Evolutionary conservation across 2,797 vertebrate species (phyloP).

Genomic region (Cirrhinus molitorella): DNA sequence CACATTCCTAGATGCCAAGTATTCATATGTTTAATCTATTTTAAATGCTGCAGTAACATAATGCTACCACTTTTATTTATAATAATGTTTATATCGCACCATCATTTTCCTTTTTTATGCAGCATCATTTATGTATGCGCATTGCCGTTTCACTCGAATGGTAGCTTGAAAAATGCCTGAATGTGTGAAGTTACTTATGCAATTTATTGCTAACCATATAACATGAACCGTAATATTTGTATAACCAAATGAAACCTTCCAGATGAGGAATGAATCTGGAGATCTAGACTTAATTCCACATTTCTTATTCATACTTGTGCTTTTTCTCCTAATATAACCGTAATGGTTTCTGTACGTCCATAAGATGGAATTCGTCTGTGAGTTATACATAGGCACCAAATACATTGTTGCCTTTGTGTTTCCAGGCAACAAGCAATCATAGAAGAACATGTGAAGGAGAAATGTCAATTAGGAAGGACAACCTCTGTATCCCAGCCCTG

Average conservation of each 20-base stretch:
- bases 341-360: conserved; percentile 7
- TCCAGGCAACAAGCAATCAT: conserved; percentile 57
- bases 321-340: conserved; percentile 2
- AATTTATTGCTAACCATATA: background rate
- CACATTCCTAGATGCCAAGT: background rate
- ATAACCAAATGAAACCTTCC: conserved; percentile 20
- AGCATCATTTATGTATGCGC: background rate
- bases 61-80: too few species aligned
- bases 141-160: background rate
- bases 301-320: conserved; percentile 25
- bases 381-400: conserved; percentile 20
- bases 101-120: background rate
- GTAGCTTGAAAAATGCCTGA: background rate
- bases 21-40: background rate
- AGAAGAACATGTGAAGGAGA: conserved; percentile 33
- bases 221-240: background rate
- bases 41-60: background rate
- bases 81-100: background rate
- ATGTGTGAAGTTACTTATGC: background rate
- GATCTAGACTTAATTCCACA: conserved; percentile 3
- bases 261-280: conserved; percentile 7
- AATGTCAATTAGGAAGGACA: conserved; percentile 47
- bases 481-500: conserved; percentile 19
- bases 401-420: conserved; percentile 26
- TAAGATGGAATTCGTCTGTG: background rate